Evolutionary conservation across 2,888 invertebrate genomes (phyloP).

Genomic region (Heliconius hortense): DNA sequence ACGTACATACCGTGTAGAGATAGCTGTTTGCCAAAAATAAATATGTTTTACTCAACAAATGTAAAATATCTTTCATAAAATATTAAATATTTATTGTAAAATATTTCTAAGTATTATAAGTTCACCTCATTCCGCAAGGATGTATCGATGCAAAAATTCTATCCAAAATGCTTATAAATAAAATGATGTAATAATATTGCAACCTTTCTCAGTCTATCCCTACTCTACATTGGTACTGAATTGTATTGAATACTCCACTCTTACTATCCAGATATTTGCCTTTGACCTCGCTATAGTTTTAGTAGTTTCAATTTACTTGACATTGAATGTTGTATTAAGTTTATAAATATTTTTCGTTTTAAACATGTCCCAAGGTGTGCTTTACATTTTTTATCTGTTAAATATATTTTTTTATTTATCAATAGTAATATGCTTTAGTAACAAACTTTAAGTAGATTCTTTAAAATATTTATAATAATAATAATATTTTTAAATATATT

Average conservation of each 20-base stretch:
- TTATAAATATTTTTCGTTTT: not conserved
- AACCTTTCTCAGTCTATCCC: slow-evolving; percentile 1
- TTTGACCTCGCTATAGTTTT: slow-evolving; percentile 13
- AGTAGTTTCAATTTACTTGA: slow-evolving; percentile 9
- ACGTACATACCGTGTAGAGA: too few relatives aligned
- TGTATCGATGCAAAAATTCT: not conserved
- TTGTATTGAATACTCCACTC: slow-evolving; percentile 1
- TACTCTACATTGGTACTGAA: slow-evolving; percentile 1
- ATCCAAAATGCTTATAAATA: not conserved
- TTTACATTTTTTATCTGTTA: not conserved
- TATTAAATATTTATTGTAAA: not conserved
- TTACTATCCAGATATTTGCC: not conserved
- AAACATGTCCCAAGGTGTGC: not conserved
- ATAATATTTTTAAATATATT: too few relatives aligned
- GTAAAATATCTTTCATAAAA: not conserved
- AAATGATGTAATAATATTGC: slow-evolving; percentile 10
- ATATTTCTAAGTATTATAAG: not conserved
- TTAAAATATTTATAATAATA: too few relatives aligned
- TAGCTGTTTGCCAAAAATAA: not conserved
- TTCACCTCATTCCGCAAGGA: not conserved
- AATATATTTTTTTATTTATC: not conserved
- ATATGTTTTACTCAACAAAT: not conserved
- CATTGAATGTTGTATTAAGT: not conserved
- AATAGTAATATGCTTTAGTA: not conserved
- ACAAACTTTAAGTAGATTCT: too few relatives aligned